Base-by-base conservation (phyloP, 2,888 invertebrate genomes). In the Rhagonycha lutea region DNA sequence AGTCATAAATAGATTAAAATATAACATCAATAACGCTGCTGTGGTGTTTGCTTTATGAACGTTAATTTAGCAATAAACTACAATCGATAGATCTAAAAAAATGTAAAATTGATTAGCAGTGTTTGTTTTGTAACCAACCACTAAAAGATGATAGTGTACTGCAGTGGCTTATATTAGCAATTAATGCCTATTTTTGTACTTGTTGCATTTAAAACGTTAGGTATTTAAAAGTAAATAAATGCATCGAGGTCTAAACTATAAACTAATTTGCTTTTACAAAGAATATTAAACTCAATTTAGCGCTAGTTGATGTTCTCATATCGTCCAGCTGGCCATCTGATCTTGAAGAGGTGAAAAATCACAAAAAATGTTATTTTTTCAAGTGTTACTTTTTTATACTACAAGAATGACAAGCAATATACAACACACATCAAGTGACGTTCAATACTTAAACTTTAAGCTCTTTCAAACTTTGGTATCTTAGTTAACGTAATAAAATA, bases 401-500 rank as follows among this genome's bases (percentile, higher is more conserved):
- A 65, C 23, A 14, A 65, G 23, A 65, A 65, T 65, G 63, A 65
- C 23, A 26, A 65, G 63, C 63, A 65, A 65, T 65, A 61, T 12
- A 26, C 23, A 65, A 65, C 26, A 65, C 47, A 47, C 47, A 47
- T 47, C 47, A 47, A 47, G 47, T 47, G 47, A 47, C 47, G n/a
- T 47, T 47, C 47, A 47, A 47, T 47, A 47, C 47, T 47, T 47
- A 47, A 47, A 47, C 47, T 47, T n/a, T 47, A 72, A 75, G 65
- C 72, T 75, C 72, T 69, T 60, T 69, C 67, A 76, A 69, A 67
- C 68, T 68, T 61, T 61, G 28, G 63, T 76, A 74, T 74, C 61
- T 75, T 76, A 75, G 75, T 79, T 78, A 78, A 78, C 68, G 67
- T 78, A 78, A 79, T 74, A 74, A 72, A 75, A 78, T 75, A 80